Conservation (phyloP, 2,113 vertebrate genomes). For the Pongo abelii region DNA sequence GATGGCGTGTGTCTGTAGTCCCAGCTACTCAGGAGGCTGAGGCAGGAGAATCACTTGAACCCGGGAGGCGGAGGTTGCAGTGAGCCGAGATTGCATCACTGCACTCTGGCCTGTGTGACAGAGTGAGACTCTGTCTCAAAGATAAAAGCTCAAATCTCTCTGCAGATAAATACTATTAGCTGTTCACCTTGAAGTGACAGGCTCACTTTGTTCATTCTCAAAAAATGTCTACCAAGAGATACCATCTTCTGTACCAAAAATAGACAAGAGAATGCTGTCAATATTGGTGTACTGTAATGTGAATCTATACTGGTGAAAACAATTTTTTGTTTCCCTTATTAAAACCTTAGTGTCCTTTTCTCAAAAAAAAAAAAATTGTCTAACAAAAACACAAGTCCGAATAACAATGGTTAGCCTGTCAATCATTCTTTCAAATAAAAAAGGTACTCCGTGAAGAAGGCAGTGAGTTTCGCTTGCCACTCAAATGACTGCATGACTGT, state of each 20-base stretch:
- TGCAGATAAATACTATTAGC: too few relatives aligned
- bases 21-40: too few relatives aligned
- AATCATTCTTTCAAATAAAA: not conserved
- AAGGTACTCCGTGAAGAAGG: not conserved
- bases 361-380: slow-evolving; percentile 49
- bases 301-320: slow-evolving; percentile 87
- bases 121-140: too few relatives aligned
- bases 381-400: too few relatives aligned
- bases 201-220: not conserved
- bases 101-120: too few relatives aligned
- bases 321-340: slow-evolving; percentile 84
- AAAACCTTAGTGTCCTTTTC: slow-evolving; percentile 88
- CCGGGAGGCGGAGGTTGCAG: too few relatives aligned
- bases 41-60: too few relatives aligned
- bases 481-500: rapidly evolving
- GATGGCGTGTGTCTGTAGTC: too few relatives aligned
- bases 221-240: slow-evolving; percentile 74
- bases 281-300: slow-evolving; percentile 90
- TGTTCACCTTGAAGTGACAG: not conserved
- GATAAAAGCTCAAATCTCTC: not conserved
- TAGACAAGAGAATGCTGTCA: slow-evolving; percentile 88
- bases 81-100: too few relatives aligned
- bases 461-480: not conserved
- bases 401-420: not conserved
- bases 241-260: slow-evolving; percentile 90